Percentiles rank a stretch among this genome's conserved stretches.
Conservation (phyloP, 2,888 invertebrate species). For the Theretra japonica region DNA sequence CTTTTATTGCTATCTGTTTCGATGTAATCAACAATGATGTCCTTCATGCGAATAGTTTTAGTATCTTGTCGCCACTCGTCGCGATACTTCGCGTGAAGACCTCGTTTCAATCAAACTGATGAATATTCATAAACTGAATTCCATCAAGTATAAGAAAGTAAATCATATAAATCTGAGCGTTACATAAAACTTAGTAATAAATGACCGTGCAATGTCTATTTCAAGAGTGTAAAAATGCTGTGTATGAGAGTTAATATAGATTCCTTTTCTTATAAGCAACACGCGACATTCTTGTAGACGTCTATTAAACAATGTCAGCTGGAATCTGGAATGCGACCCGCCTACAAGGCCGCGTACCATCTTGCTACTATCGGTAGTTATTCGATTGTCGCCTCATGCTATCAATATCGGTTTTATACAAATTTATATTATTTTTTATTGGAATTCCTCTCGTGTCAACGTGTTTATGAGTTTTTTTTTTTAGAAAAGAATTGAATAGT, state of each 20-base stretch:
- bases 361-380: conserved; percentile 50
- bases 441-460: neutral
- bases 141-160: conserved; percentile 2
- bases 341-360: conserved; percentile 76
- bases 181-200: conserved; percentile 12
- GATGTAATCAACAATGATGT: conserved; percentile 62
- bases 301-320: conserved; percentile 73
- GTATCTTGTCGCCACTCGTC: conserved; percentile 34
- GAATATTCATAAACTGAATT: conserved; percentile 13
- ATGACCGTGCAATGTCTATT: conserved; percentile 21
- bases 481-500: neutral
- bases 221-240: conserved; percentile 33
- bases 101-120: conserved; percentile 33
- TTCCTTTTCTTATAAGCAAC: conserved; percentile 47
- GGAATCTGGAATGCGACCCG: conserved; percentile 81
- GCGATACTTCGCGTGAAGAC: conserved; percentile 33
- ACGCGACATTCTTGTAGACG: conserved; percentile 47
- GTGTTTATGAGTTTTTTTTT: neutral
- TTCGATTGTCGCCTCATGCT: conserved; percentile 36
- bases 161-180: conserved; percentile 12
- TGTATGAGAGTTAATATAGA: conserved; percentile 34
- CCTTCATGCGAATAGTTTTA: conserved; percentile 53
- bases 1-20: conserved; percentile 65
- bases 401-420: conserved; percentile 31
- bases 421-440: neutral